Base-by-base conservation (phyloP, 2,113 vertebrate genomes). In the Limanda limanda region DNA sequence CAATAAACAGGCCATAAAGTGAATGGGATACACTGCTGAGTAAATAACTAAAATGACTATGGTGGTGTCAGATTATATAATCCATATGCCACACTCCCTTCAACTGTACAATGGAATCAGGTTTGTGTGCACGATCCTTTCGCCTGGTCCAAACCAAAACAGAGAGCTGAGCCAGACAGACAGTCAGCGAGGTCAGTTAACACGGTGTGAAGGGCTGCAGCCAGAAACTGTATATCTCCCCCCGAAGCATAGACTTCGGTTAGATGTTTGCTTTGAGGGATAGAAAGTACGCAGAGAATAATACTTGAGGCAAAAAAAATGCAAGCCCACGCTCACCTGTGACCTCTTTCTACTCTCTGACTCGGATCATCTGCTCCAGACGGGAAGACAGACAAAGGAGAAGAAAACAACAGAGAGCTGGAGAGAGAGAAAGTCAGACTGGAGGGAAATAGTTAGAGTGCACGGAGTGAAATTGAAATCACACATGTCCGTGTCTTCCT, bases 281-380 rank as follows among this genome's bases (percentile, higher is more conserved):
- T 73, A 69, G 80, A 66, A 79, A 79, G 54, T 24, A 54, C 23
- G 24, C 25, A 23, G 58, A 52, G 52, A 69, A 71, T 59, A 72
- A 73, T 25, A 47, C 45, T 15, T 31, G 55, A 31, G 60, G 57
- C 40, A 52, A 42, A 76, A 55, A 63, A 82, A 48, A 79, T 56
- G 42, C 11, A 3, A 45, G 11, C 48, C 55, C 1, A 12, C 57
- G 37, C 61, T 68, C 66, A 71, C 8, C 21, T 64, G 68, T 79
- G 64, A 88, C 68, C 71, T 86, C 57, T 58, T 78, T 80, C 31
- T 31, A 31, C 31, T 31, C 31, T 31, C 65, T 21, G 66, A 7
- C 10, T 62, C 73, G 83, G 86, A 89, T 83, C 77, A 79, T 14
- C 40, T 88, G 84, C 75, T 75, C 74, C 89, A 91, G 83, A 88